phyloP scores from a whole-genome alignment of 2,888 invertebrate species.

The Zaprionus bogoriensis region DNA sequence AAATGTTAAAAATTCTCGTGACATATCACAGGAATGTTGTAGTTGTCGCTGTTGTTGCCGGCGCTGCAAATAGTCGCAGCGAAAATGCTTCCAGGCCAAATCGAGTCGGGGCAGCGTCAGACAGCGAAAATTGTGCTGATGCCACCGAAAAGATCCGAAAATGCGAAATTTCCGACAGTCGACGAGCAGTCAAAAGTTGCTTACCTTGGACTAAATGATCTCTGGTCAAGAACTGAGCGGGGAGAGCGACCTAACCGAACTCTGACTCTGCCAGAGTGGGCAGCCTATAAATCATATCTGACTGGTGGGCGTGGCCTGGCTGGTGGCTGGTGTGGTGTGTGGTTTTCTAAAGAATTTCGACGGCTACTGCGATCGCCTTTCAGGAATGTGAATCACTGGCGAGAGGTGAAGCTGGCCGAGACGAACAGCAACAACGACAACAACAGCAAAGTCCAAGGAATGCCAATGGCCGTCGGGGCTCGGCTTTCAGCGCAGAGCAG shows the following conservation, averaged over 20 bases:
- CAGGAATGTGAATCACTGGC: conserved; percentile 59
- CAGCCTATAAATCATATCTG: conserved; percentile 56
- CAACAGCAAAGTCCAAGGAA: conserved; percentile 5
- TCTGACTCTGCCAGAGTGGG: conserved; percentile 23
- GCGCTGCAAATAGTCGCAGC: conserved; percentile 37
- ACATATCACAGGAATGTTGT: conserved; percentile 64
- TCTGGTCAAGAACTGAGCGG: conserved; percentile 37
- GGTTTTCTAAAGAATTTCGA: conserved; percentile 63
- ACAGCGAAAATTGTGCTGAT: conserved; percentile 34
- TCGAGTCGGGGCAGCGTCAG: too few relatives aligned
- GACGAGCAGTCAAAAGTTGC: conserved; percentile 49
- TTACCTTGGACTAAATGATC: conserved; percentile 77
- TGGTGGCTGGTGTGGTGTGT: conserved; percentile 49
- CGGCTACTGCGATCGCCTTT: conserved; percentile 60
- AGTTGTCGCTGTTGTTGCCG: conserved; percentile 48
- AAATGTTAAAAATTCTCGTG: conserved; percentile 67
- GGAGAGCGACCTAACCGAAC: conserved; percentile 2
- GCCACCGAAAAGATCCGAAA: conserved; percentile 39
- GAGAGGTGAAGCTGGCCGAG: conserved; percentile 36
- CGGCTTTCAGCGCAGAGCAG: conserved; percentile 62
- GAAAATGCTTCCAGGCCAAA: conserved; percentile 46
- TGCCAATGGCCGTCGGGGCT: conserved; percentile 38
- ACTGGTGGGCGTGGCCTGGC: conserved; percentile 48
- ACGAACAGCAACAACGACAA: conserved; percentile 12
- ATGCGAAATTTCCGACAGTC: conserved; percentile 31